phyloP scores from a whole-genome alignment of 2,888 invertebrate species.

The Meiosimyza platycephala region DNA sequence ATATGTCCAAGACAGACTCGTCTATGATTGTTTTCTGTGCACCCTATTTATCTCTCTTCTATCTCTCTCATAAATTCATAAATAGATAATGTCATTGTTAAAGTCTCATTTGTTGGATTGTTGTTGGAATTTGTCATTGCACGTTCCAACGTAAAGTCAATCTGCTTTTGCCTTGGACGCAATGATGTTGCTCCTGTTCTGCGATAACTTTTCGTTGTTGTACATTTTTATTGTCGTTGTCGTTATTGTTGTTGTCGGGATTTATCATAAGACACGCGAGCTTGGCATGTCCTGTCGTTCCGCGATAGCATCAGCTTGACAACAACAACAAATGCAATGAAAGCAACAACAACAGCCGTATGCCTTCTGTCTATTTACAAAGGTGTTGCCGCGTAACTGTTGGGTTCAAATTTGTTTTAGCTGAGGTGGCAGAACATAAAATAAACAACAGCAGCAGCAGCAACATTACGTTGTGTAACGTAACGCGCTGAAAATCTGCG shows the following conservation, averaged over 20 bases:
- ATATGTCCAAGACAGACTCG: neutral
- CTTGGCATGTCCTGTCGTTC: neutral
- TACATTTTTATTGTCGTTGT: neutral
- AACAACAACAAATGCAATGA: no score
- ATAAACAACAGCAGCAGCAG: no score
- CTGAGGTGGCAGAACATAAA: no score
- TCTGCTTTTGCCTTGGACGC: neutral
- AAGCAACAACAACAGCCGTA: no score
- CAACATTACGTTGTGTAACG: no score
- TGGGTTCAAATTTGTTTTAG: no score
- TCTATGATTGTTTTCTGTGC: no score
- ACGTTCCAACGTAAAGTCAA: neutral
- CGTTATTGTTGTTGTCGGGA: conserved; percentile 24
- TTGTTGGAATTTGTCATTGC: neutral
- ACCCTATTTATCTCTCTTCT: neutral
- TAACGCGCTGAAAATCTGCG: neutral
- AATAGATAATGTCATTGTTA: conserved; percentile 44
- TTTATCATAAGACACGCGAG: neutral
- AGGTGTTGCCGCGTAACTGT: neutral
- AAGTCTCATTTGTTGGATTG: conserved; percentile 50
- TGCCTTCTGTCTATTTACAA: neutral
- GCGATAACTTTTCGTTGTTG: conserved; percentile 7
- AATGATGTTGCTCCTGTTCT: neutral
- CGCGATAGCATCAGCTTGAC: neutral
- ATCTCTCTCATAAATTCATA: conserved; percentile 38